Evolutionary conservation across 2,888 invertebrate species (phyloP).

Genomic region (Chrysolina americana): DNA sequence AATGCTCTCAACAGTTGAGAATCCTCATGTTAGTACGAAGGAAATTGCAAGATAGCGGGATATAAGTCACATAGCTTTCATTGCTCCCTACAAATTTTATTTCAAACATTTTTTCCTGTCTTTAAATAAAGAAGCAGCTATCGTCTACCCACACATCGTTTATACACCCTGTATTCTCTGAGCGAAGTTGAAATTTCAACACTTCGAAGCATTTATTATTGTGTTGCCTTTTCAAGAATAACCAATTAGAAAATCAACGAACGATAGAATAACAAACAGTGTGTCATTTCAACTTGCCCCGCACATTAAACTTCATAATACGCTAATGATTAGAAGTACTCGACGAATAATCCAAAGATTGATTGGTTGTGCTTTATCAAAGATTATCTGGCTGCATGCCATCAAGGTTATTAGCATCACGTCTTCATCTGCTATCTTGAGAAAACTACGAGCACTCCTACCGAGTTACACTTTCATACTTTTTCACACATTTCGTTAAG

Average conservation of each 20-base stretch:
- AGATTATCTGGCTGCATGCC: constrained; percentile 20
- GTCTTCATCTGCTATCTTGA: constrained; percentile 11
- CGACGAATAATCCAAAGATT: constrained; percentile 16
- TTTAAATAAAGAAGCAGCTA: no score
- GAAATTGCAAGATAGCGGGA: no score
- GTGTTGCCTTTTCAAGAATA: background rate
- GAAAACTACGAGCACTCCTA: background rate
- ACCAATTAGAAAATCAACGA: constrained; percentile 1
- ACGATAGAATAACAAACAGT: background rate
- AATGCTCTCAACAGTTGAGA: no score
- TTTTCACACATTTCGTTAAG: background rate
- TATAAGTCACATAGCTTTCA: no score
- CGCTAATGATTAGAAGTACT: constrained; percentile 7
- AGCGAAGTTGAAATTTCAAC: background rate
- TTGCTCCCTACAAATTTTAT: no score
- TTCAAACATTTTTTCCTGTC: no score
- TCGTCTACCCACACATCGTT: no score
- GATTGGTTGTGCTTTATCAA: constrained; percentile 17
- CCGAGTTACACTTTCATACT: constrained; percentile 1
- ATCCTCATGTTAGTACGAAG: no score
- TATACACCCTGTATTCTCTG: background rate
- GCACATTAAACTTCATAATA: constrained; percentile 10
- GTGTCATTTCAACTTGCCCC: constrained; percentile 11
- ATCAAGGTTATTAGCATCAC: constrained; percentile 20
- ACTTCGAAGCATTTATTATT: background rate